These are phyloP conservation scores for Helogale parvula DNA, from an alignment of 2,113 vertebrate species.

Conservation along the genomic window DNA sequence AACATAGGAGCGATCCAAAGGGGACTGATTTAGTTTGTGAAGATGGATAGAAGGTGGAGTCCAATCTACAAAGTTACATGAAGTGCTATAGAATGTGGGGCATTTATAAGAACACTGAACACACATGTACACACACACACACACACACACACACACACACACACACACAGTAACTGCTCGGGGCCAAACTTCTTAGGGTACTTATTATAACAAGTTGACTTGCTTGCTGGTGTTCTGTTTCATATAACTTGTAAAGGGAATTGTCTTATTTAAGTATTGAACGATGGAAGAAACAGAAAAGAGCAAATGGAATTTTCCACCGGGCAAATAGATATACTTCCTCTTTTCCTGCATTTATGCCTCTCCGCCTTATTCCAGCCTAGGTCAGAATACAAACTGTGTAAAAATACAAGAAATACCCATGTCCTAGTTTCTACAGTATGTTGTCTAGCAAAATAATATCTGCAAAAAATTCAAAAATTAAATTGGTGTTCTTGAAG, in stretches of 20 bases:
- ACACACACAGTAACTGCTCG: neutral
- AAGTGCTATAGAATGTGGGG: neutral
- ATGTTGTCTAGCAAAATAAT: neutral
- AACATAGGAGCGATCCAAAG: neutral
- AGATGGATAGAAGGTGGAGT: neutral
- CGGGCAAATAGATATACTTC: accelerated
- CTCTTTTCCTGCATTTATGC: neutral
- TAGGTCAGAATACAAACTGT: neutral
- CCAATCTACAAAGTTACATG: neutral
- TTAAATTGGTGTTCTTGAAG: neutral
- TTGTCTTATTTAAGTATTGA: neutral
- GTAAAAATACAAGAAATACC: neutral
- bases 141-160: neutral
- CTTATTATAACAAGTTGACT: neutral
- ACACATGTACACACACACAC: too few species aligned
- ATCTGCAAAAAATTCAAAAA: neutral
- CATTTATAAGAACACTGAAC: neutral
- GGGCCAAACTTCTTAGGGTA: neutral
- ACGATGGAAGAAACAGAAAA: neutral
- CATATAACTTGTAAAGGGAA: neutral
- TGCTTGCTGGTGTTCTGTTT: neutral
- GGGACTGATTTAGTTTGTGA: neutral
- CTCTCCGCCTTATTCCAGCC: neutral
- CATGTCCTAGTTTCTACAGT: accelerated
- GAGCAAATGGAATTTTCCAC: accelerated